Percentiles rank a stretch among this genome's conserved stretches.
These are phyloP conservation scores for Anneissia japonica DNA, from an alignment of 35 echinoderm and acorn worm species.

Conservation along the genomic window DNA sequence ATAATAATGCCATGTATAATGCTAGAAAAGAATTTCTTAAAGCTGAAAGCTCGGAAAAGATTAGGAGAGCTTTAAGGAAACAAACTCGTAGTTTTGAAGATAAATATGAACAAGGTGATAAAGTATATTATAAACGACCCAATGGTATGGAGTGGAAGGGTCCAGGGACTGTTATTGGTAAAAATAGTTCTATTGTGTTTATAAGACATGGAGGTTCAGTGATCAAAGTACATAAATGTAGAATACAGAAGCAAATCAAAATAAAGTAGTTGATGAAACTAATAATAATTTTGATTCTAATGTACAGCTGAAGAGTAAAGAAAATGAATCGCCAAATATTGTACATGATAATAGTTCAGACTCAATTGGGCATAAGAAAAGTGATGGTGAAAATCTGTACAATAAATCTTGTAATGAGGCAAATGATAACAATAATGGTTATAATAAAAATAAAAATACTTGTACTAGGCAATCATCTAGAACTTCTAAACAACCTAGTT, in stretches of 20 bases:
- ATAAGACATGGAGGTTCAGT: constrained; percentile 23
- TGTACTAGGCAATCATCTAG: too few relatives aligned
- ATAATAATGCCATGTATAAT: constrained; percentile 15
- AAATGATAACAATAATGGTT: too few relatives aligned
- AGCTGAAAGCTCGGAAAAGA: constrained; percentile 30
- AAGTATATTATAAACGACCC: constrained; percentile 15
- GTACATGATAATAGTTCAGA: not conserved
- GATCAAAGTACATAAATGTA: not conserved
- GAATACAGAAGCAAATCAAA: not conserved
- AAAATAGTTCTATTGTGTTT: not conserved
- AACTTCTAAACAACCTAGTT: too few relatives aligned
- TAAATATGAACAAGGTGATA: constrained; percentile 15
- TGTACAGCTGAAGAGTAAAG: not conserved
- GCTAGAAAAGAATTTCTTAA: not conserved
- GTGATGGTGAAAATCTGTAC: not conserved
- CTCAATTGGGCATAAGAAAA: not conserved
- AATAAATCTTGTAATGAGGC: too few relatives aligned
- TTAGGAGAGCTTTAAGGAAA: constrained; percentile 19
- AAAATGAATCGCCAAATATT: not conserved
- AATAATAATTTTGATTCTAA: too few relatives aligned
- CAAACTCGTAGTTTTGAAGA: constrained; percentile 5
- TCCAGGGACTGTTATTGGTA: constrained; percentile 2
- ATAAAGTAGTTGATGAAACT: too few relatives aligned
- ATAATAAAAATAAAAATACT: too few relatives aligned
- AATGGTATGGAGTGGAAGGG: not conserved